Evolutionary conservation across 2,113 vertebrate genomes (phyloP), one percentile per base, ranked within the genome.

Genomic region (Scomber japonicus): DNA sequence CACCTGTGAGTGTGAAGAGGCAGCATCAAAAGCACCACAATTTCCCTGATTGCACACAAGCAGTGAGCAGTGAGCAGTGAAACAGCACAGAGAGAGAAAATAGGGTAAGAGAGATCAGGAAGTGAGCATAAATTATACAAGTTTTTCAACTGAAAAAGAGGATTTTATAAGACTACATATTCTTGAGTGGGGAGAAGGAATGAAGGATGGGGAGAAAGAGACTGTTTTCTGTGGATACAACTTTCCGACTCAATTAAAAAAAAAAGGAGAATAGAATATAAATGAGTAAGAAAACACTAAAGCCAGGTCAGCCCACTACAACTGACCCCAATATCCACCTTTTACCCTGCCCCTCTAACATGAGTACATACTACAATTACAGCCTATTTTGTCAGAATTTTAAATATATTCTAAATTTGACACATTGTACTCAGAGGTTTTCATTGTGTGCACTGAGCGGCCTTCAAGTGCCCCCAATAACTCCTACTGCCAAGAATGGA

Each of bases 1-100:
- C 71, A 87, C 73, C 71, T 76, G 75, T 14, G 73, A 59, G 69
- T 70, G 17, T 62, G 49, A 71, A 61, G 44, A 82, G 55, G 40
- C 45, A 0, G 51, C 80, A 60, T 79, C 71, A 40, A 62, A 63
- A 83, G 70, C 59, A 63, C 40, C 61, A 64, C 77, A 14, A 61
- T 78, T 61, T 75, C 46, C 55, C 68, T 78, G 73, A 80, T 64
- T 82, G 50, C 68, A 57, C 66, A 15, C 30, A 40, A 62, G 57
- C 30, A 46, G 10, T 15, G 45, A 56, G 57, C 30, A 46, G 10
- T 15, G 45, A 56, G 12, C 12, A 65, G 57, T 10, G 67, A 21
- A 78, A 27, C 69, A 35, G 44, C 2, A 40, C 1, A 66, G 12
- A 69, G 19, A 27, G 35, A 62, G 27, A 48, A n/a, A 53, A 6